Percentiles rank a stretch among this genome's conserved stretches.
phyloP scores from a whole-genome alignment of 2,797 vertebrate species.

The Diplodus sargus region DNA sequence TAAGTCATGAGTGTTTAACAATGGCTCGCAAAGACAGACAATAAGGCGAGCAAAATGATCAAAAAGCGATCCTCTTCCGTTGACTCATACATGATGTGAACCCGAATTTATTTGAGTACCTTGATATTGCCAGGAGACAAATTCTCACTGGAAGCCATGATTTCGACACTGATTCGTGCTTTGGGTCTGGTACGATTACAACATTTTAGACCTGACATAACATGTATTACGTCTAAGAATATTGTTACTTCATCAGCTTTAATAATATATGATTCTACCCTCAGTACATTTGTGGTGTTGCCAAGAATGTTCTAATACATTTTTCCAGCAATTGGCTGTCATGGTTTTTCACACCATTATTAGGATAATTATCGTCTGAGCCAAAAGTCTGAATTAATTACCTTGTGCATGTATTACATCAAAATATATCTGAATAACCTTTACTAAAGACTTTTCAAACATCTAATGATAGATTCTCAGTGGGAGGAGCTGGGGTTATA shows the following conservation, averaged over 20 bases:
- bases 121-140: not conserved
- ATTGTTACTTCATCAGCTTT: not conserved
- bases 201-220: conserved; percentile 3
- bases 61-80: not conserved
- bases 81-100: not conserved
- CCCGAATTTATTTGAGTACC: not conserved
- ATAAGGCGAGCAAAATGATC: not conserved
- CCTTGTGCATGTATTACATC: not conserved
- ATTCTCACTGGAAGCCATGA: not conserved
- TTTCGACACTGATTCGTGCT: not conserved
- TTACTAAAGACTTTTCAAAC: not conserved
- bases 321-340: conserved; percentile 4
- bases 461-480: not conserved
- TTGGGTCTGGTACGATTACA: not conserved
- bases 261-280: not conserved
- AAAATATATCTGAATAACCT: not conserved
- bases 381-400: not conserved
- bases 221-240: not conserved
- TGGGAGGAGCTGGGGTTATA: not conserved
- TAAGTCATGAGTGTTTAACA: not conserved
- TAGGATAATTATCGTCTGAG: not conserved
- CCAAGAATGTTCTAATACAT: not conserved
- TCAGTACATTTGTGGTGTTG: not conserved
- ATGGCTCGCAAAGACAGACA: not conserved
- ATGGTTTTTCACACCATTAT: not conserved